phyloP scores from a whole-genome alignment of 2,797 vertebrate species.

The Rallus crepitans region DNA sequence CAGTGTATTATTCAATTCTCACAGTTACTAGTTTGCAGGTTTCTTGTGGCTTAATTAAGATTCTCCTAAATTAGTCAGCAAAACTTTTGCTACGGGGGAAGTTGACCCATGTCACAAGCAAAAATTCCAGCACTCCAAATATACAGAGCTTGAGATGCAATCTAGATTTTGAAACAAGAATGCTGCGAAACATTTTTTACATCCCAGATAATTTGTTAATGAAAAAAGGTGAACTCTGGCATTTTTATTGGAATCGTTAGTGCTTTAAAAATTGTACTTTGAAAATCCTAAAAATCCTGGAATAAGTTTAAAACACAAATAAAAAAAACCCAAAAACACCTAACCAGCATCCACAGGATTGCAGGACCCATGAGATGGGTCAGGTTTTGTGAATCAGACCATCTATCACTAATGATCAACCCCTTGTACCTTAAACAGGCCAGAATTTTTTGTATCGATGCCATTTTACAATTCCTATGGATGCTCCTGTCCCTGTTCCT shows the following conservation, averaged over 20 bases:
- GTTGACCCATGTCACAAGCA: not conserved
- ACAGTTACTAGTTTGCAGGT: not conserved
- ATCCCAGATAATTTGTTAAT: not conserved
- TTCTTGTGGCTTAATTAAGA: not conserved
- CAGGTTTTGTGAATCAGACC: not conserved
- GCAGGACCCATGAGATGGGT: fast-evolving
- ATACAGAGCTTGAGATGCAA: not conserved
- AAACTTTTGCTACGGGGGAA: not conserved
- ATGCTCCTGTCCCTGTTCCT: not conserved
- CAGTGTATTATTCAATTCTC: not conserved
- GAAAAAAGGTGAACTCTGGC: not conserved
- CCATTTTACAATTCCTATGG: not conserved
- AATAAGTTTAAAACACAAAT: not conserved
- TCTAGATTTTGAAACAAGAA: not conserved
- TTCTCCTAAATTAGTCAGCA: not conserved
- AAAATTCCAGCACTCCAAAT: not conserved
- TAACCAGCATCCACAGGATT: not conserved
- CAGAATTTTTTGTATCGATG: not conserved
- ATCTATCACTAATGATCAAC: not conserved
- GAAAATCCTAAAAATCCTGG: not conserved
- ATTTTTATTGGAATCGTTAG: not conserved
- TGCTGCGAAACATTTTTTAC: not conserved
- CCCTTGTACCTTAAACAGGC: not conserved
- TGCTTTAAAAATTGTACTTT: not conserved
- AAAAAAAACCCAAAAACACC: too few species aligned